Evolutionary conservation across 2,797 vertebrate genomes (phyloP), one percentile per base, ranked within the genome.

Genomic region (Streptopelia turtur): DNA sequence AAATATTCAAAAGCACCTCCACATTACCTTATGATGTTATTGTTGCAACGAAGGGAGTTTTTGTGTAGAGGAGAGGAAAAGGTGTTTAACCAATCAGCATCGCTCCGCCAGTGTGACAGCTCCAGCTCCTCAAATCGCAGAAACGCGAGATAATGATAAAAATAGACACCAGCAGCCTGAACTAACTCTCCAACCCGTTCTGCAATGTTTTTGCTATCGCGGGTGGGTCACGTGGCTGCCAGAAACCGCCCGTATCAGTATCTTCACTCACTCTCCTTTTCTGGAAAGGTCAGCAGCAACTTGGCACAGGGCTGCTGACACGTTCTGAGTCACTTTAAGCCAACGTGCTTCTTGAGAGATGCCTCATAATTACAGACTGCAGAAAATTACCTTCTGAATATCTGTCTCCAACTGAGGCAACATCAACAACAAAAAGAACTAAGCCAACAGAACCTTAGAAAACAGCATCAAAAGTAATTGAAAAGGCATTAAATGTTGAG

Each of bases 141-240:
- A 41, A 69, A 63, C 1, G 3, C 16, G 57, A 64, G 43, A 30
- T 37, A 85, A 91, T 57, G 63, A 85, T 16, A 93, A 65, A 91
- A 96, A 93, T 27, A 96, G 89, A 60, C 82, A 82, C 80, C 64
- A 49, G 82, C 68, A 79, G 68, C 55, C 78, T 91, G 80, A 93
- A 83, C 69, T 35, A 69, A 56, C 52, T 70, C 77, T 95, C 85
- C 87, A 50, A 95, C 23, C 90, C 69, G 33, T 52, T 92, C 88
- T 72, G 90, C 75, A 95, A 79, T 57, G 68, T 77, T 85, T n/a
- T 69, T 91, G 74, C 60, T 92, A 56, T 55, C 86, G 8, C 77
- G n/a, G n/a, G 59, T 33, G 61, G 39, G 37, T 82, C 91, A 94
- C 9, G 15, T 81, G 82, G 37, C 71, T 81, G 61, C 61, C 76